Evolutionary conservation across 2,888 invertebrate species (phyloP).

Genomic region (Napeogenes inachia): DNA sequence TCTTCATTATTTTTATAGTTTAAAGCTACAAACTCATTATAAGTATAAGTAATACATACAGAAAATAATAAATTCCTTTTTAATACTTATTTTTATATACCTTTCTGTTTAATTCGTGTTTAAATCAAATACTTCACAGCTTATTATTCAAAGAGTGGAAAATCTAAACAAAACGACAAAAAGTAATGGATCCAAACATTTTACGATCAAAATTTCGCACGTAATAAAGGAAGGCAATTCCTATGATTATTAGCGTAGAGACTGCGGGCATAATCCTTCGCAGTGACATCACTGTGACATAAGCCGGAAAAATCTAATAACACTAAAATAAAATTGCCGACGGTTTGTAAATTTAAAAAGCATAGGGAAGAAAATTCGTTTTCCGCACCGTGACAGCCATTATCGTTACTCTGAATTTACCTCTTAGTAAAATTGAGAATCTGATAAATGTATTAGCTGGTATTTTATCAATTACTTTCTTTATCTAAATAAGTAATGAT

Average conservation of each 20-base stretch:
- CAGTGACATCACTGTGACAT: conserved; percentile 72
- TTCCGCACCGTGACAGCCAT: conserved; percentile 68
- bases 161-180: conserved; percentile 21
- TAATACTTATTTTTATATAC: neutral
- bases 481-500: conserved; percentile 4
- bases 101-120: neutral
- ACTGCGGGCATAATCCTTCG: conserved; percentile 73
- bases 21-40: conserved; percentile 32
- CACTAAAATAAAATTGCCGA: conserved; percentile 77
- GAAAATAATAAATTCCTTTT: neutral
- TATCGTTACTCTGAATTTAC: conserved; percentile 73
- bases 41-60: conserved; percentile 6
- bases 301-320: conserved; percentile 78
- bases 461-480: conserved; percentile 20
- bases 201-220: conserved; percentile 73
- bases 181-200: conserved; percentile 35
- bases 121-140: neutral
- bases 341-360: conserved; percentile 75
- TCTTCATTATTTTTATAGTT: conserved; percentile 70
- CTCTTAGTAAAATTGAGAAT: conserved; percentile 55
- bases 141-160: conserved; percentile 8
- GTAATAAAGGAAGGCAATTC: conserved; percentile 76
- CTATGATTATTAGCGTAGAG: conserved; percentile 76
- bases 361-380: conserved; percentile 73
- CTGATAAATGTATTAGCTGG: conserved; percentile 44